Evolutionary conservation across 2,113 vertebrate species (phyloP).

Genomic region (Heptranchias perlo): DNA sequence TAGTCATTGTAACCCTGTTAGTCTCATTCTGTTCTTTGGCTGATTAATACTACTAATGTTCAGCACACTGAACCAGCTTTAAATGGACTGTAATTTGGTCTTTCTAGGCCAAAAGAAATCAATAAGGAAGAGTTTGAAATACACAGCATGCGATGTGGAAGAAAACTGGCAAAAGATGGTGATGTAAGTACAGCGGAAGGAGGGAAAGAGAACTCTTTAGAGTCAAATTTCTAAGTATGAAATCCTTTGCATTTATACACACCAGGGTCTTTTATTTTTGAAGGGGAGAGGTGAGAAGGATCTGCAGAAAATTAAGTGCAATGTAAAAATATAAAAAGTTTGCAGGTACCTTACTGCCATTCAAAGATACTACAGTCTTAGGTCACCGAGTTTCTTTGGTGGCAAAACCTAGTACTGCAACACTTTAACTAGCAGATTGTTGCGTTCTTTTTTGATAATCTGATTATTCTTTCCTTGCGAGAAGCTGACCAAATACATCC

Average conservation of each 20-base stretch:
- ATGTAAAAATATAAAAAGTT: background rate
- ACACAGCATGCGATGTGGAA: constrained; percentile 91
- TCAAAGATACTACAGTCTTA: too few relatives aligned
- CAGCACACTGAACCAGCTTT: background rate
- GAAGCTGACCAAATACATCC: background rate
- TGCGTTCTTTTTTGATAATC: background rate
- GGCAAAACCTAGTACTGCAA: too few relatives aligned
- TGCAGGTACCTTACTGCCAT: too few relatives aligned
- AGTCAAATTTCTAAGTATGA: too few relatives aligned
- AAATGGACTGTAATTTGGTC: background rate
- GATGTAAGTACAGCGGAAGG: constrained; percentile 69
- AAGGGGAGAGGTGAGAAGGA: background rate
- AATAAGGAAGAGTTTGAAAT: constrained; percentile 87
- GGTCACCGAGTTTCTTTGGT: too few relatives aligned
- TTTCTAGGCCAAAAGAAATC: constrained; percentile 80
- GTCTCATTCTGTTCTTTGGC: too few relatives aligned
- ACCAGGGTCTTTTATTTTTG: background rate
- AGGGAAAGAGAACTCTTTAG: too few relatives aligned
- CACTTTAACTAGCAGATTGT: background rate
- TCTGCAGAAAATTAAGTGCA: background rate
- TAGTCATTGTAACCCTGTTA: too few relatives aligned
- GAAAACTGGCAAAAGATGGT: constrained; percentile 89
- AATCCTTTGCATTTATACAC: background rate
- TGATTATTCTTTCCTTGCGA: background rate
- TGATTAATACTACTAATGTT: background rate